phyloP scores from a whole-genome alignment of 2,888 invertebrate species.

The Euspilapteryx auroguttella region DNA sequence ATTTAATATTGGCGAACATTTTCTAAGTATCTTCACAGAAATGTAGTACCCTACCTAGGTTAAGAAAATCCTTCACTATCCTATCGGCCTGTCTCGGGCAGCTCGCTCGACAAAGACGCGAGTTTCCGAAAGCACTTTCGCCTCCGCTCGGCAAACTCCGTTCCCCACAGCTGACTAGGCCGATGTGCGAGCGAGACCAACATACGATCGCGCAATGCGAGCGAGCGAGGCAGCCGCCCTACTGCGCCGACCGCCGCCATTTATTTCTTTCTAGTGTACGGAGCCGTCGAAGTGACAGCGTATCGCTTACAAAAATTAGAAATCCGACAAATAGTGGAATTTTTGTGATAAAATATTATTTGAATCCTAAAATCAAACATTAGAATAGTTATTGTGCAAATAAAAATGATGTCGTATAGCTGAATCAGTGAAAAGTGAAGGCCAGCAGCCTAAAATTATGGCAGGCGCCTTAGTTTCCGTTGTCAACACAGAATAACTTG shows the following conservation, averaged over 20 bases:
- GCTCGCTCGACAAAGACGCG: no score
- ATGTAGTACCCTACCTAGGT: no score
- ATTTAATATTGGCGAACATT: no score
- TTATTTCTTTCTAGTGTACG: constrained; percentile 50
- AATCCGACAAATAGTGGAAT: constrained; percentile 43
- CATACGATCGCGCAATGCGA: constrained; percentile 11
- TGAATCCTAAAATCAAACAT: no score
- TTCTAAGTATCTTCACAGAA: no score
- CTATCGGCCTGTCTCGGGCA: no score
- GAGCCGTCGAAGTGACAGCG: constrained; percentile 48
- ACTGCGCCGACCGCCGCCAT: constrained; percentile 42
- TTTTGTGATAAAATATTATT: constrained; percentile 37
- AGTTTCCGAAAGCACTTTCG: constrained; percentile 43
- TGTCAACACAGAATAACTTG: constrained; percentile 52
- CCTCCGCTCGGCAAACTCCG: constrained; percentile 38
- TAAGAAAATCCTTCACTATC: no score
- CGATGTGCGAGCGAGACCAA: constrained; percentile 25
- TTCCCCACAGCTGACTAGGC: constrained; percentile 53
- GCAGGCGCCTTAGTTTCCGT: constrained; percentile 40
- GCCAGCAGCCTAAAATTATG: no score
- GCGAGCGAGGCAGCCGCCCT: constrained; percentile 20
- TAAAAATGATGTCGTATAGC: no score
- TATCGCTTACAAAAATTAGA: constrained; percentile 26
- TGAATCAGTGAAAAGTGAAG: no score
- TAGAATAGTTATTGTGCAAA: no score